phyloP scores from a whole-genome alignment of 2,888 invertebrate species.

The Clepsis dumicolana region DNA sequence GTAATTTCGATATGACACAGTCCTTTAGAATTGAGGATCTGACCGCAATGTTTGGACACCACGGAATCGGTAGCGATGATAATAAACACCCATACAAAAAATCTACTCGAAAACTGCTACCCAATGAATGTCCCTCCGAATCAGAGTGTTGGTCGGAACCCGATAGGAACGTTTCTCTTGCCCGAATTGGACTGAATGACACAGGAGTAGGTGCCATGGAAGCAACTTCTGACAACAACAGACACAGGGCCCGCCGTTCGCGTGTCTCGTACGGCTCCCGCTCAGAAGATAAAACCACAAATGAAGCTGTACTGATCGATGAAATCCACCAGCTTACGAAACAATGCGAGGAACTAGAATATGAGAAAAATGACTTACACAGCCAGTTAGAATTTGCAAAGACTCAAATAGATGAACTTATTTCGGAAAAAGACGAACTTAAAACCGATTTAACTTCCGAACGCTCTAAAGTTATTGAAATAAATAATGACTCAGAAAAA shows the following conservation, averaged over 20 bases:
- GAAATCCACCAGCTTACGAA: slow-evolving; percentile 77
- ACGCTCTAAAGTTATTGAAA: slow-evolving; percentile 58
- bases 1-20: slow-evolving; percentile 76
- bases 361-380: slow-evolving; percentile 76
- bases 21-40: slow-evolving; percentile 78
- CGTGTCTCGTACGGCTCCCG: slow-evolving; percentile 75
- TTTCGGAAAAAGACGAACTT: slow-evolving; percentile 64
- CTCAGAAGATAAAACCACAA: slow-evolving; percentile 79
- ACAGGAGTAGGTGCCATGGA: slow-evolving; percentile 66
- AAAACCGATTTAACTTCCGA: slow-evolving; percentile 61
- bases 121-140: slow-evolving; percentile 84
- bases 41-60: slow-evolving; percentile 82
- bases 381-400: slow-evolving; percentile 69
- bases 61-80: slow-evolving; percentile 64
- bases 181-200: slow-evolving; percentile 89
- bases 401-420: slow-evolving; percentile 66
- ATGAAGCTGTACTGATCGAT: slow-evolving; percentile 85
- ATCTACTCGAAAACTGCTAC: slow-evolving; percentile 61
- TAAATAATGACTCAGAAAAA: slow-evolving; percentile 61
- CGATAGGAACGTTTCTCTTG: slow-evolving; percentile 92
- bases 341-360: slow-evolving; percentile 65
- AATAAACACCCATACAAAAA: slow-evolving; percentile 58
- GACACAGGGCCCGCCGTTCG: slow-evolving; percentile 72
- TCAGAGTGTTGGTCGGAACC: slow-evolving; percentile 96
- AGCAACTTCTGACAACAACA: slow-evolving; percentile 68